Percentiles rank a stretch among this genome's conserved stretches.
phyloP scores from a whole-genome alignment of 2,888 invertebrate species.

The Ochropleura leucogaster region DNA sequence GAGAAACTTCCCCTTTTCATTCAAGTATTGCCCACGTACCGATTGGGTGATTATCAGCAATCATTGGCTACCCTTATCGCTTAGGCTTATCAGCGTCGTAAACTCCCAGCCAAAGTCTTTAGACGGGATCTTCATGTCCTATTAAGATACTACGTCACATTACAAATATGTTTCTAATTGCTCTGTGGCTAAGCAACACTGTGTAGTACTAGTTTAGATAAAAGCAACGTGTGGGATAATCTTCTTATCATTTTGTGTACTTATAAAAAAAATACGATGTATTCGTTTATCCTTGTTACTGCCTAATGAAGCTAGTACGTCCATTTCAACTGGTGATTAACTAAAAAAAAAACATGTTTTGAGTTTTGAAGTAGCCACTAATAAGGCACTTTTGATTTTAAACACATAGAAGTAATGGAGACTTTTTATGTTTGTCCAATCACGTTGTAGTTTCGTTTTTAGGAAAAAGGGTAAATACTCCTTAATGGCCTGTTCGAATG shows the following conservation, averaged over 20 bases:
- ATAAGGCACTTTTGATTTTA: neutral
- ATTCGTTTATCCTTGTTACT: neutral
- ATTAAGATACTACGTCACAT: slow-evolving; percentile 29
- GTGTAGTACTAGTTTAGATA: slow-evolving; percentile 4
- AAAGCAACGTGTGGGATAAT: slow-evolving; percentile 4
- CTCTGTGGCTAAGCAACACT: slow-evolving; percentile 11
- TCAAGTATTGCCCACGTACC: slow-evolving; percentile 1
- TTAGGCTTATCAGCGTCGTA: slow-evolving; percentile 5
- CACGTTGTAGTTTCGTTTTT: neutral
- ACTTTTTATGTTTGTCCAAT: neutral
- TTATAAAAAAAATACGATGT: neutral
- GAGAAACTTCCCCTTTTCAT: neutral
- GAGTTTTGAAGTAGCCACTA: neutral
- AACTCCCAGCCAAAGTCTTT: slow-evolving; percentile 4
- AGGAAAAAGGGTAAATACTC: neutral
- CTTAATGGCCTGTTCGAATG: neutral
- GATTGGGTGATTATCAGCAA: slow-evolving; percentile 7
- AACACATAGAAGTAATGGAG: neutral
- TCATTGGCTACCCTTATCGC: slow-evolving; percentile 2
- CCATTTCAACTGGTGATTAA: too few relatives aligned
- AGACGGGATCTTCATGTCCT: neutral
- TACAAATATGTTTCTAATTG: slow-evolving; percentile 16
- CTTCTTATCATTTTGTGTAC: slow-evolving; percentile 5
- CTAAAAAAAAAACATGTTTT: too few relatives aligned
- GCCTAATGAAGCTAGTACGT: neutral